A percentile compares a stretch with the other conserved stretches of the same genome.
Evolutionary conservation across 1,140 invertebrate genomes (phyloP).

Genomic region (Pseudomyrmex flavicornis): DNA sequence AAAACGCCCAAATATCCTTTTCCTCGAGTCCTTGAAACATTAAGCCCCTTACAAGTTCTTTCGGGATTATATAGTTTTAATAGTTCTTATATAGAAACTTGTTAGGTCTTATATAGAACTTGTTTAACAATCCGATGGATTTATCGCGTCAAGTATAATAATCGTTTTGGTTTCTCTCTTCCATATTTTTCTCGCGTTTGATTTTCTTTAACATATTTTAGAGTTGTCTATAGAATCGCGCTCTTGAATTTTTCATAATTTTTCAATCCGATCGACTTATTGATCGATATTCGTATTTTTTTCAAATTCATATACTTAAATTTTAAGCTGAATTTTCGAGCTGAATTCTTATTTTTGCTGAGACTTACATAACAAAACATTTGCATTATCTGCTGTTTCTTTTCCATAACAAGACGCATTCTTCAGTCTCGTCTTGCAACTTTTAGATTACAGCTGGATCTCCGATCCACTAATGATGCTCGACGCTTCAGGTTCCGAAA

Average conservation of each 20-base stretch:
- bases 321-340: too few species aligned
- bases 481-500: neutral
- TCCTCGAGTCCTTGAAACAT: neutral
- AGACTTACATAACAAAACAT: constrained; percentile 19
- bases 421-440: neutral
- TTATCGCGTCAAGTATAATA: neutral
- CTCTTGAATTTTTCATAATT: too few species aligned
- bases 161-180: too few species aligned
- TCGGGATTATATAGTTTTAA: neutral
- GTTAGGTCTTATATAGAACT: too few species aligned
- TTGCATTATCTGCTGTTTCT: constrained; percentile 30
- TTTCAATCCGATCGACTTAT: too few species aligned
- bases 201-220: too few species aligned
- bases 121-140: neutral
- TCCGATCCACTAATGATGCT: constrained; percentile 35
- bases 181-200: neutral
- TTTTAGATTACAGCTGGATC: neutral
- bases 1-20: constrained; percentile 21
- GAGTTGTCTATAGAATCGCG: too few species aligned
- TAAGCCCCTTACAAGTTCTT: too few species aligned
- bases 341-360: too few species aligned
- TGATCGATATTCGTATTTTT: neutral
- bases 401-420: neutral
- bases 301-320: too few species aligned
- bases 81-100: neutral